phyloP scores from a whole-genome alignment of 2,113 vertebrate genomes.

The Prunella fulvescens region DNA sequence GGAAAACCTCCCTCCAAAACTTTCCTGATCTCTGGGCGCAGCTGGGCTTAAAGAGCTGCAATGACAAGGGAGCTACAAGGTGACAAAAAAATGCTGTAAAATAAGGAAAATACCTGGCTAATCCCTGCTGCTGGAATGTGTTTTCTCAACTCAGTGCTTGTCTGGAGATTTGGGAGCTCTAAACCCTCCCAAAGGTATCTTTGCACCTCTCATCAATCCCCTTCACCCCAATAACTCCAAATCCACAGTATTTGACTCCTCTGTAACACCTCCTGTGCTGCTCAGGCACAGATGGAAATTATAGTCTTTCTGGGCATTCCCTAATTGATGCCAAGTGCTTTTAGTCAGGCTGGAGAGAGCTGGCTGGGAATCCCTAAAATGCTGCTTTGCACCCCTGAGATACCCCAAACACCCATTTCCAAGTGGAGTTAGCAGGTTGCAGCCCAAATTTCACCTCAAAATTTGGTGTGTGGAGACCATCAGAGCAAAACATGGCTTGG shows the following conservation, averaged over 20 bases:
- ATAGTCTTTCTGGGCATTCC: not conserved
- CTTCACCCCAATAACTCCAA: not conserved
- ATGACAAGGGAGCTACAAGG: not conserved
- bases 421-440: rapidly evolving
- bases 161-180: not conserved
- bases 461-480: not conserved
- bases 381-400: not conserved
- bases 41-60: not conserved
- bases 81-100: not conserved
- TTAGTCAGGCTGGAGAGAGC: not conserved
- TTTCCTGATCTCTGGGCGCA: rapidly evolving
- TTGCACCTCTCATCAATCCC: not conserved
- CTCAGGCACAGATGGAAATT: not conserved
- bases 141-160: not conserved
- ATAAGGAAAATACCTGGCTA: not conserved
- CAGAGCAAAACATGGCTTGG: not conserved
- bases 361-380: not conserved
- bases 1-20: not conserved
- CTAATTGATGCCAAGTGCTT: not conserved
- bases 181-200: not conserved
- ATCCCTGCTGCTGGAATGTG: not conserved
- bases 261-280: not conserved
- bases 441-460: not conserved
- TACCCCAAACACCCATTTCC: not conserved
- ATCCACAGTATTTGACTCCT: not conserved